phyloP scores from a whole-genome alignment of 2,113 vertebrate species.

The Salvator merianae region DNA sequence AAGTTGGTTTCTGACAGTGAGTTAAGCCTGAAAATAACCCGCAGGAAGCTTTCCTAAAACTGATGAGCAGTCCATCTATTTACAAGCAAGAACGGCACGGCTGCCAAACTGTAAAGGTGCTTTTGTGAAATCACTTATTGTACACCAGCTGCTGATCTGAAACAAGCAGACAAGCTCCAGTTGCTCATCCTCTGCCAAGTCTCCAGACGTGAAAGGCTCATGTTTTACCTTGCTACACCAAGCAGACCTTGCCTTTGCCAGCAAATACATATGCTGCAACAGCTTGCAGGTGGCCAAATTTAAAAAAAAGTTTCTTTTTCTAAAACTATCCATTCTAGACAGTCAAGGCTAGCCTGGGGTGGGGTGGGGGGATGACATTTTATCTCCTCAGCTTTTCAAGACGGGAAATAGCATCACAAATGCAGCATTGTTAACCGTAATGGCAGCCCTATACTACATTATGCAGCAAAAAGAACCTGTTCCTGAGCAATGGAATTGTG shows the following conservation, averaged over 20 bases:
- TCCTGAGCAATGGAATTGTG: neutral
- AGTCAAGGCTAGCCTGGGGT: conserved; percentile 40
- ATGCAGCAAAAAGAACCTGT: conserved; percentile 32
- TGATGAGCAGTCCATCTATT: conserved; percentile 34
- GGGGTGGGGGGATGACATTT: conserved; percentile 13
- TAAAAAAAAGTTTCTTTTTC: conserved; percentile 41
- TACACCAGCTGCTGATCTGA: neutral
- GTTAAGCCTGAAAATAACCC: conserved; percentile 24
- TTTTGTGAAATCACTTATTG: conserved; percentile 53
- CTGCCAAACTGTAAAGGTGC: conserved; percentile 44
- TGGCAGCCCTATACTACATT: conserved; percentile 28
- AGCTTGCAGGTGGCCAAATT: conserved; percentile 33
- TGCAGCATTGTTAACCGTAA: conserved; percentile 37
- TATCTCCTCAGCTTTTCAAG: conserved; percentile 1
- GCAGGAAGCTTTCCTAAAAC: conserved; percentile 18
- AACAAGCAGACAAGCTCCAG: conserved; percentile 24
- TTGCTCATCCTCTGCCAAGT: conserved; percentile 47
- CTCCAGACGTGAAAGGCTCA: conserved; percentile 38
- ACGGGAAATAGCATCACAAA: conserved; percentile 36
- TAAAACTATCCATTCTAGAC: conserved; percentile 35
- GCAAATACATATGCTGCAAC: conserved; percentile 38
- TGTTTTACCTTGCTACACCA: conserved; percentile 39
- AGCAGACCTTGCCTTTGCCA: conserved; percentile 29
- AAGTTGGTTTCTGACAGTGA: neutral
- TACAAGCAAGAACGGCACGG: conserved; percentile 36